A percentile compares a stretch with the other conserved stretches of the same genome.
phyloP scores from a whole-genome alignment of 2,113 vertebrate species.

The Lates calcarifer region DNA sequence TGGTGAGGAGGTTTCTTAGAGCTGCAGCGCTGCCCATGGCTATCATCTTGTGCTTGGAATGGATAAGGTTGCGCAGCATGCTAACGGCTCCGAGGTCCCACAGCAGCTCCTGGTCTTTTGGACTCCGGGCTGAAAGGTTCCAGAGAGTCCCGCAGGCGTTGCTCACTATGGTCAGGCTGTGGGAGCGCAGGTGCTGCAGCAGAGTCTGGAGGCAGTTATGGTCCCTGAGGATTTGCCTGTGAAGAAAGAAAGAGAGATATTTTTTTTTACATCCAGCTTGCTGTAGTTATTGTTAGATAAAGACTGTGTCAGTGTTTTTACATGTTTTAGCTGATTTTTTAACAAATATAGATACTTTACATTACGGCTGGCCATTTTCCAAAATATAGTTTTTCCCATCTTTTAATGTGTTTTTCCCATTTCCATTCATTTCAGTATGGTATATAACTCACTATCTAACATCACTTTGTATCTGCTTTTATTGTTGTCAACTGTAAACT shows the following conservation, averaged over 20 bases:
- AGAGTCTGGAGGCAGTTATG: constrained; percentile 97
- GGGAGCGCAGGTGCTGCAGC: constrained; percentile 96
- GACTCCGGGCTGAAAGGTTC: constrained; percentile 95
- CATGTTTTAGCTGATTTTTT: not conserved
- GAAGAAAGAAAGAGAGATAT: constrained; percentile 28
- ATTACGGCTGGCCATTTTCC: too few relatives aligned
- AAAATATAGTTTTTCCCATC: too few relatives aligned
- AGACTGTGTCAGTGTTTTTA: too few relatives aligned
- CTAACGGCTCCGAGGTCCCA: constrained; percentile 97
- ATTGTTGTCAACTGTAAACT: too few relatives aligned
- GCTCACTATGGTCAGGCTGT: constrained; percentile 98
- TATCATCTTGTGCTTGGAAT: constrained; percentile 99
- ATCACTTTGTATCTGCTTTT: too few relatives aligned
- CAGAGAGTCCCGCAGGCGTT: constrained; percentile 99
- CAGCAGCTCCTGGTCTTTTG: constrained; percentile 95
- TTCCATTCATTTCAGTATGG: too few relatives aligned
- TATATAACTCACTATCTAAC: too few relatives aligned
- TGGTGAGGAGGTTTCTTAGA: constrained; percentile 94
- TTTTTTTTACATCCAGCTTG: not conserved
- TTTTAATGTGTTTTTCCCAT: too few relatives aligned
- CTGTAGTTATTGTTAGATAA: not conserved
- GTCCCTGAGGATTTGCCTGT: constrained; percentile 93
- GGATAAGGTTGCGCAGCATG: constrained; percentile 98
- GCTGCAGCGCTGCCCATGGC: constrained; percentile 98
- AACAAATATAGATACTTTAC: too few relatives aligned